These are phyloP conservation scores for Periophthalmodon schlosseri DNA, from an alignment of 2,113 vertebrate species.

Conservation along the genomic window DNA sequence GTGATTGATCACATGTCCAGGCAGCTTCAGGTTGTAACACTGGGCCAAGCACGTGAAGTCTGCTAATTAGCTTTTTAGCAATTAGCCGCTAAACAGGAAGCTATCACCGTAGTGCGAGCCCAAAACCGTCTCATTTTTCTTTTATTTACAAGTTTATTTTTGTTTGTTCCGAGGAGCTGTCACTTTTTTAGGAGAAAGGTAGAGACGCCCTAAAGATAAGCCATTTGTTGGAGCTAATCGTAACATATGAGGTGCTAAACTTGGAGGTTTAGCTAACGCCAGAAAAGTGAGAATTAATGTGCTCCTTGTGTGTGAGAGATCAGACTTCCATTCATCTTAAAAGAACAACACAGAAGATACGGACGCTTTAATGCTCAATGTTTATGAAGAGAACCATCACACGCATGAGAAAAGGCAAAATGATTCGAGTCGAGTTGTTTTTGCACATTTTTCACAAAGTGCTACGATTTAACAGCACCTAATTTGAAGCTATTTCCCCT, in stretches of 20 bases:
- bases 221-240: neutral
- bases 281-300: constrained; percentile 12
- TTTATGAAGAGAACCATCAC: constrained; percentile 32
- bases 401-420: constrained; percentile 36
- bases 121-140: constrained; percentile 15
- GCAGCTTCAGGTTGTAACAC: constrained; percentile 38
- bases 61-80: constrained; percentile 53
- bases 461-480: too few species aligned
- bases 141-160: constrained; percentile 32
- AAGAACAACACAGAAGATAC: too few species aligned
- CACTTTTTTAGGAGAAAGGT: constrained; percentile 14
- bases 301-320: constrained; percentile 15
- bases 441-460: constrained; percentile 17
- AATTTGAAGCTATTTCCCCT: too few species aligned
- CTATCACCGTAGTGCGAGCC: constrained; percentile 36
- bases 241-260: constrained; percentile 15
- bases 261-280: neutral
- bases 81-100: constrained; percentile 67
- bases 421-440: constrained; percentile 47
- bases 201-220: neutral
- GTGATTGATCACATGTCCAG: constrained; percentile 61
- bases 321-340: neutral
- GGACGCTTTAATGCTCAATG: too few species aligned
- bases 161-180: constrained; percentile 28
- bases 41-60: constrained; percentile 46